Base-by-base conservation (phyloP, 2,113 vertebrate genomes). In the Peromyscus californicus region DNA sequence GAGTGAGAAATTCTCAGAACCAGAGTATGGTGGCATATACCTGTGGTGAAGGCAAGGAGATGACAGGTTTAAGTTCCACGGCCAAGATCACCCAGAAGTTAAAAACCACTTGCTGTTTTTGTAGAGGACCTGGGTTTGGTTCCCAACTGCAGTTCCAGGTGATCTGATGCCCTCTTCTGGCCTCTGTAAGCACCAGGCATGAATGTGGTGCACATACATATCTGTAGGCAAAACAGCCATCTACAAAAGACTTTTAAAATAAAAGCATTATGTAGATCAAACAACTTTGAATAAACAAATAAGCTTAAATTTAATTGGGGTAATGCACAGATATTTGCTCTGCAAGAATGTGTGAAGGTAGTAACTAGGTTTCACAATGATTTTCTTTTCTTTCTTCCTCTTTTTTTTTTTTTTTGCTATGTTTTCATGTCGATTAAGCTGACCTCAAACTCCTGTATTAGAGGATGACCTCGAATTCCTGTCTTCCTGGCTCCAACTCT, bases 281-380 rank as follows among this genome's bases (percentile, higher is more conserved):
- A 33, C 63, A 90, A 87, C 19, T 85, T 82, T 91, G 29, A 16
- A 33, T 74, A 57, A 89, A 82, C 63, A 75, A 65, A 54, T 2
- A 80, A 3, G n/a, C 10, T 88, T 78, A 90, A 90, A 96, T 54
- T 11, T 67, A 78, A 16, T 67, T 95, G 61, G 39, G 36, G 72
- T 78, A 96, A 86, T 82, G 36, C 36, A 36, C 61, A 45, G 65
- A 65, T 90, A 90, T 82, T 86, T 89, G 45, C 67, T 90, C 22
- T 88, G 17, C 15, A 88, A 63, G 67, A 94, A 86, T 86, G 29
- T 89, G 67, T 67, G 48, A 70, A 51, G 45, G 12, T 54, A 36
- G 11, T 69, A 67, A 33, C 39, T 48, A 21, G 42, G 29, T 51
- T 82, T 69, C 61, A 65, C 26, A 12, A 67, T 12, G 57, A 39